phyloP scores from a whole-genome alignment of 2,797 vertebrate genomes.

The Danio tinwini region DNA sequence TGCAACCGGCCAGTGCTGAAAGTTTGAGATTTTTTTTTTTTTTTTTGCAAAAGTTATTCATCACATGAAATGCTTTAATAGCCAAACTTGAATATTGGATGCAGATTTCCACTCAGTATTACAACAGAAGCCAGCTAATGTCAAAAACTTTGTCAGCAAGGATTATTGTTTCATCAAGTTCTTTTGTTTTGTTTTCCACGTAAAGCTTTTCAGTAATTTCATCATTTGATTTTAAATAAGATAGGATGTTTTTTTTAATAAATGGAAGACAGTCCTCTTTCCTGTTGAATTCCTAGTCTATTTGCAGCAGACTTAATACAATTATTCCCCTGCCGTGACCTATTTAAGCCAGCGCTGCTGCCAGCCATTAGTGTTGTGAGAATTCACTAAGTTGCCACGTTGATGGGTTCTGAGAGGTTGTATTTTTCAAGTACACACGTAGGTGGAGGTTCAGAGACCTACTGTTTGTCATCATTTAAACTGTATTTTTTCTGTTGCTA shows the following conservation, averaged over 20 bases:
- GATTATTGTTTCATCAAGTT: not conserved
- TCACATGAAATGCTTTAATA: conserved; percentile 11
- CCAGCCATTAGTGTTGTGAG: conserved; percentile 73
- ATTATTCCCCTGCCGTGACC: conserved; percentile 77
- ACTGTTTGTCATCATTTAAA: conserved; percentile 78
- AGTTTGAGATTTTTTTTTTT: not conserved
- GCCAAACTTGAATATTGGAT: conserved; percentile 9
- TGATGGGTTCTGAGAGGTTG: conserved; percentile 78
- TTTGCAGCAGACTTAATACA: conserved; percentile 76
- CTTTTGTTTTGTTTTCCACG: not conserved
- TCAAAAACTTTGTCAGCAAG: not conserved
- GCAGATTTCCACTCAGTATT: not conserved
- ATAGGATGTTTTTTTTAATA: conserved; percentile 47
- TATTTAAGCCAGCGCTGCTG: conserved; percentile 74
- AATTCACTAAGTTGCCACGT: conserved; percentile 73
- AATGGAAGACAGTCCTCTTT: conserved; percentile 20
- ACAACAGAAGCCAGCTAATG: not conserved
- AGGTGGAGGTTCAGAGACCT: conserved; percentile 79
- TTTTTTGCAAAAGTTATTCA: conserved; percentile 17
- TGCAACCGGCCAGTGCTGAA: conserved; percentile 21
- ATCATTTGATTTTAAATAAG: not conserved
- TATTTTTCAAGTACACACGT: conserved; percentile 72
- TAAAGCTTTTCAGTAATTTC: not conserved
- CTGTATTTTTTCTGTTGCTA: conserved; percentile 78
- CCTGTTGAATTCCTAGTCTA: conserved; percentile 74